A percentile compares a stretch with the other conserved stretches of the same genome.
Evolutionary conservation across 2,113 vertebrate species (phyloP).

Genomic region (Platanista minor): DNA sequence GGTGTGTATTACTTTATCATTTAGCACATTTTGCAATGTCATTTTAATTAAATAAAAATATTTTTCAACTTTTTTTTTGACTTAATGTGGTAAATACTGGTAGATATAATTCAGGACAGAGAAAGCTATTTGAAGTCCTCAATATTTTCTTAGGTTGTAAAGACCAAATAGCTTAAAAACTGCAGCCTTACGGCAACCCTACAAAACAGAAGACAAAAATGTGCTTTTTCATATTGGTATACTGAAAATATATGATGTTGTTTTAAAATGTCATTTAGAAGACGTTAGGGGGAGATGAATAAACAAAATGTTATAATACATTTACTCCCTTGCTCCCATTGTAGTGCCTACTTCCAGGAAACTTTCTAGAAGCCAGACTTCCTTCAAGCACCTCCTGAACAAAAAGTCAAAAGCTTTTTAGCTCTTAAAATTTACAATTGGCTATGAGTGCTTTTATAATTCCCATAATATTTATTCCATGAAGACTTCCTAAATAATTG

Average conservation of each 20-base stretch:
- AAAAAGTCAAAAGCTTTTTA: background rate
- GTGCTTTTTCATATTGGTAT: background rate
- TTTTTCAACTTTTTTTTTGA: background rate
- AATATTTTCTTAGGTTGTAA: background rate
- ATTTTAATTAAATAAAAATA: background rate
- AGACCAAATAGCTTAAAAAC: background rate
- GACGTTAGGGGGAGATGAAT: background rate
- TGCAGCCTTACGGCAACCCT: background rate
- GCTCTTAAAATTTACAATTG: background rate
- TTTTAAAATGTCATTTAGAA: background rate
- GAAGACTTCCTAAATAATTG: background rate
- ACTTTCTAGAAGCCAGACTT: background rate
- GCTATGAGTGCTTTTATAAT: background rate
- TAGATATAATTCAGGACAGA: background rate
- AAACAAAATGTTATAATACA: background rate
- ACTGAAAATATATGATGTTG: background rate
- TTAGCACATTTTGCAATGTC: background rate
- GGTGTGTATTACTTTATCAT: background rate
- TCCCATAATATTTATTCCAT: background rate
- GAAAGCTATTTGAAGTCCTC: background rate
- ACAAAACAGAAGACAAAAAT: background rate
- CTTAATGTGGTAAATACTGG: background rate
- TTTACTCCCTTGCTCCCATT: background rate
- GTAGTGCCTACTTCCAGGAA: background rate
- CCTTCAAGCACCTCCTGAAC: background rate